phyloP scores from a whole-genome alignment of 2,113 vertebrate genomes.

The Menidia beryllina region DNA sequence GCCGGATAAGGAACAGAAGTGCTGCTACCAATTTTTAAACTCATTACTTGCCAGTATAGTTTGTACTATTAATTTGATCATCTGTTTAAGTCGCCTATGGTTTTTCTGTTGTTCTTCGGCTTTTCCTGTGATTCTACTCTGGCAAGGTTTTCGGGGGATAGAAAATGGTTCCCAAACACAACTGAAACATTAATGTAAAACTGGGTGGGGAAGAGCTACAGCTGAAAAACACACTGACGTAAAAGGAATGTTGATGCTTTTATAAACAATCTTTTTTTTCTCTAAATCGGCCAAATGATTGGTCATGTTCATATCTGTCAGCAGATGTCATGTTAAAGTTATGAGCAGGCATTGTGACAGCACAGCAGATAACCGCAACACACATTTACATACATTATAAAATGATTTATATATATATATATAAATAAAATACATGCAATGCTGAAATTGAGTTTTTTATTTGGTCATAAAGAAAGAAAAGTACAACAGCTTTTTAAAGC shows the following conservation, averaged over 20 bases:
- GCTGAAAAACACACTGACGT: background rate
- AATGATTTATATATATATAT: too few relatives aligned
- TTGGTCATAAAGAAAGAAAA: background rate
- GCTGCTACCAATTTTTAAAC: conserved; percentile 58
- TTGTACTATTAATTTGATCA: background rate
- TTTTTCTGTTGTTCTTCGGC: background rate
- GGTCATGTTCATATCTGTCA: background rate
- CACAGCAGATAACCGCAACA: too few relatives aligned
- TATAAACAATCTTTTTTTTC: background rate
- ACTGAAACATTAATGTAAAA: background rate
- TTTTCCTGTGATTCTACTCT: too few relatives aligned
- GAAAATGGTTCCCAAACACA: background rate
- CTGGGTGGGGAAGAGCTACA: background rate
- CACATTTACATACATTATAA: too few relatives aligned
- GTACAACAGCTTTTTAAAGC: background rate
- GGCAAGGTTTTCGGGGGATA: background rate
- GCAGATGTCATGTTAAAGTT: background rate
- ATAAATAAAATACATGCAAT: too few relatives aligned
- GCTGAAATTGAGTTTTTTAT: background rate
- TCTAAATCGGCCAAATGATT: background rate
- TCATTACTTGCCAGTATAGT: conserved; percentile 41
- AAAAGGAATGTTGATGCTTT: background rate
- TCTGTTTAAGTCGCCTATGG: background rate
- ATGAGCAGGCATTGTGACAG: background rate
- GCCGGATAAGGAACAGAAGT: conserved; percentile 12